These are phyloP conservation scores for Dasysyrphus albostriatus DNA, from an alignment of 2,888 invertebrate species.

Conservation along the genomic window DNA sequence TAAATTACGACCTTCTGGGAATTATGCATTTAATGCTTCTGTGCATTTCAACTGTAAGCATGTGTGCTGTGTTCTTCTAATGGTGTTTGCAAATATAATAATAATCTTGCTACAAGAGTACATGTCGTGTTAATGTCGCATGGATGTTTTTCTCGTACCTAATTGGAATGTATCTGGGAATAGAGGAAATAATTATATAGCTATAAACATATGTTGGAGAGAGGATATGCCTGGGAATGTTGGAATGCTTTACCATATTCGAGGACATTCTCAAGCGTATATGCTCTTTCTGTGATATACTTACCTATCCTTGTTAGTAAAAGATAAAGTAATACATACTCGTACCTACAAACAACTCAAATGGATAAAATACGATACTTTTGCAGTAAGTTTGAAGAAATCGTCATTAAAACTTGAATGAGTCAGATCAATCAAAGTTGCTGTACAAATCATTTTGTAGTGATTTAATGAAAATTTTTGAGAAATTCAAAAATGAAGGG, in stretches of 20 bases:
- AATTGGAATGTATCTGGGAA: slow-evolving; percentile 71
- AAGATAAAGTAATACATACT: not conserved
- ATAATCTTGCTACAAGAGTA: slow-evolving; percentile 71
- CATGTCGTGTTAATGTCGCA: slow-evolving; percentile 73
- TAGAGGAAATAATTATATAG: slow-evolving; percentile 21
- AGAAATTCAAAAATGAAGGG: too few relatives aligned
- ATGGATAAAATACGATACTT: slow-evolving; percentile 1
- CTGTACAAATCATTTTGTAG: too few relatives aligned
- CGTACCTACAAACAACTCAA: not conserved
- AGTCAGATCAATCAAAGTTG: too few relatives aligned
- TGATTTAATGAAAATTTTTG: too few relatives aligned
- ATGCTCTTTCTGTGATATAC: not conserved
- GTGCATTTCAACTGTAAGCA: slow-evolving; percentile 60
- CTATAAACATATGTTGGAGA: not conserved
- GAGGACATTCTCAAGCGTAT: slow-evolving; percentile 23
- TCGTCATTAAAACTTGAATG: too few relatives aligned
- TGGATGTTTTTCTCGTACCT: slow-evolving; percentile 64
- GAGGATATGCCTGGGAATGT: not conserved
- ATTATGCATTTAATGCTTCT: slow-evolving; percentile 72
- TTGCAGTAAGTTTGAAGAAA: not conserved
- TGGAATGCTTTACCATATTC: not conserved
- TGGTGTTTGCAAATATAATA: slow-evolving; percentile 69
- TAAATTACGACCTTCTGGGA: slow-evolving; percentile 72
- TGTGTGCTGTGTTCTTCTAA: slow-evolving; percentile 60
- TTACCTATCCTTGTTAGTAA: not conserved